Base-by-base conservation (phyloP, 2,888 invertebrate species). In the Anarsia innoxiella region DNA sequence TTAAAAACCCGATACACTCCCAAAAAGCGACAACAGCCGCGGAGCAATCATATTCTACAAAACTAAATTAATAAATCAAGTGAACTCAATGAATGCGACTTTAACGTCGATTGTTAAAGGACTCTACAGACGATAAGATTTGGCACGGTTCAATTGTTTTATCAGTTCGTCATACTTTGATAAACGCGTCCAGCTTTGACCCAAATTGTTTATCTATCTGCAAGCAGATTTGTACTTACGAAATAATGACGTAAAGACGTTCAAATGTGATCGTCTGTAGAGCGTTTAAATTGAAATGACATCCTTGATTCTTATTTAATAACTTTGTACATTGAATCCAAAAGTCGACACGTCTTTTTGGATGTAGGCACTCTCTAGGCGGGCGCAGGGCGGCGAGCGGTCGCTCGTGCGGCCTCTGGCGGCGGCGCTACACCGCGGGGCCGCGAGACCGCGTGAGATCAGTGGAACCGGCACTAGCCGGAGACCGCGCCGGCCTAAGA, bases 281-380 rank as follows among this genome's bases (percentile, higher is more conserved):
- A 33, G 26, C 66, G 53, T 48, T 51, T 62, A 69, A 74, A 60
- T 56, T 57, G 69, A 60, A 65, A 62, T 66, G 67, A 68, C 75
- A 74, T 71, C 73, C 67, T 72, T 77, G 72, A 74, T 75, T 74
- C 80, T 83, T 84, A 83, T 79, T 74, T 82, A 74, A 83, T 84
- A 82, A 84, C 83, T 85, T 85, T 85, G 85, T 86, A 86, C 85
- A 86, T 85, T 82, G 71, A 76, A 83, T 84, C 83, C 83, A 85
- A 85, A 85, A 73, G 77, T 83, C 78, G 82, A 84, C 82, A 82
- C 80, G 78, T 83, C 78, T 74, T 78, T 76, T 84, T 84, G 85
- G 85, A 86, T 83, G 70, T 73, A 86, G 85, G 85, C 86, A 86
- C 85, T 85, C 84, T 84, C 78, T 83, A 85, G 85, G 85, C 85